Base-by-base conservation (phyloP, 2,797 vertebrate species). In the Varecia variegata region DNA sequence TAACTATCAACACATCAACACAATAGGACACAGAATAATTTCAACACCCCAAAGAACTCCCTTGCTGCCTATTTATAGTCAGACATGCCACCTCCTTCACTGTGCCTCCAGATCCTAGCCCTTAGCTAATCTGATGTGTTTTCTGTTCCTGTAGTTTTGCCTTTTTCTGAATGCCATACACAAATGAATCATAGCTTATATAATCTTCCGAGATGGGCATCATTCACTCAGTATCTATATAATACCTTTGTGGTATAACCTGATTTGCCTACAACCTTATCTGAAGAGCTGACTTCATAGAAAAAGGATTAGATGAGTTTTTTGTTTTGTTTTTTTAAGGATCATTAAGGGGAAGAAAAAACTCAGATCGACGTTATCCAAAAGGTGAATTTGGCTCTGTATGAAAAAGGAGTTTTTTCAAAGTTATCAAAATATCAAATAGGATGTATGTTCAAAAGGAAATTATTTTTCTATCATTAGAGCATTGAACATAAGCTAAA, bases 261-360 rank as follows among this genome's bases (percentile, higher is more conserved):
- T 90, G 27, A 79, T 54, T 73, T 87, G 52, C 14, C 25, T 18
- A 73, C 23, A 43, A 79, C 79, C 30, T 95, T 86, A 74, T 38
- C 38, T 32, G 50, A 94, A 95, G 35, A 88, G 40, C 43, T 92
- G 58, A 94, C 40, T 95, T 94, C 35, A 40, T 74, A 52, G 58
- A 83, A 92, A 94, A 88, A 12, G 25, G 12, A 67, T 95, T 86
- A 50, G 30, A 65, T 38, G 17, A 74, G 21, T 8, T 62, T 74
- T 67, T 45, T 76, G n/a, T 13, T 73, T 62, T 40, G 9, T 45
- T 54, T 91, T 83, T 73, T 62, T 9, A n/a, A 70, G 38, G 27
- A 54, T 74, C 80, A 89, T 77, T 70, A 50, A 58, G 12, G 21
- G 25, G 32, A 92, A 94, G 67, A 40, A 79, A 90, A 92, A 65